Percentiles rank a stretch among this genome's conserved stretches.
phyloP scores from a whole-genome alignment of 1,140 invertebrate species.

The Temnothorax curvispinosus region DNA sequence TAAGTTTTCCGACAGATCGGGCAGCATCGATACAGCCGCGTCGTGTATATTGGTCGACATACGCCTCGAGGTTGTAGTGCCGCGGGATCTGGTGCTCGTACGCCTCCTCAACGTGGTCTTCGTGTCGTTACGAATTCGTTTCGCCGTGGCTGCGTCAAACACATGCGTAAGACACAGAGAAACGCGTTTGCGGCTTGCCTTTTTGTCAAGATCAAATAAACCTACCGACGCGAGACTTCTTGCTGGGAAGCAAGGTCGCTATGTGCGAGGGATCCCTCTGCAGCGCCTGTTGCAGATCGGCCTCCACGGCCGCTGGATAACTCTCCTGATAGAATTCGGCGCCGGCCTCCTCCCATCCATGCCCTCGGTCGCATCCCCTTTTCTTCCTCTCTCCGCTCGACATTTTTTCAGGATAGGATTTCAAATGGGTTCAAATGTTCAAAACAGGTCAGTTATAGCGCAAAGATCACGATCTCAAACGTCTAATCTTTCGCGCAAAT shows the following conservation, averaged over 20 bases:
- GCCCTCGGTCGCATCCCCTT: conserved; percentile 85
- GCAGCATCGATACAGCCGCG: conserved; percentile 90
- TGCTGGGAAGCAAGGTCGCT: conserved; percentile 91
- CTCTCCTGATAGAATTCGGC: conserved; percentile 94
- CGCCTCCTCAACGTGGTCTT: conserved; percentile 87
- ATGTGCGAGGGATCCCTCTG: conserved; percentile 90
- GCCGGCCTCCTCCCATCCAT: conserved; percentile 94
- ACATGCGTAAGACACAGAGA: background rate
- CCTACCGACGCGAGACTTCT: conserved; percentile 90
- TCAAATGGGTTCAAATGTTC: background rate
- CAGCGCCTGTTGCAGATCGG: conserved; percentile 88
- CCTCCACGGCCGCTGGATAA: conserved; percentile 90
- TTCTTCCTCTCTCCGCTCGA: conserved; percentile 88
- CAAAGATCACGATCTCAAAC: background rate
- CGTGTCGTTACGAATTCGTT: conserved; percentile 84
- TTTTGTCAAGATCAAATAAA: background rate
- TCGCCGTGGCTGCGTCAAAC: conserved; percentile 83
- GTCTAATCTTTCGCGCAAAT: background rate
- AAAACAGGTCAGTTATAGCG: background rate
- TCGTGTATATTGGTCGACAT: conserved; percentile 89
- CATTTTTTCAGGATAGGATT: conserved; percentile 81
- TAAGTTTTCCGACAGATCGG: conserved; percentile 92
- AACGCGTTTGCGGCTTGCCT: background rate
- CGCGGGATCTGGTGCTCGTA: conserved; percentile 88
- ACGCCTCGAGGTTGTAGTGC: conserved; percentile 88